Base-by-base conservation (phyloP, 2,113 vertebrate genomes). In the Ancistrus triradiatus region DNA sequence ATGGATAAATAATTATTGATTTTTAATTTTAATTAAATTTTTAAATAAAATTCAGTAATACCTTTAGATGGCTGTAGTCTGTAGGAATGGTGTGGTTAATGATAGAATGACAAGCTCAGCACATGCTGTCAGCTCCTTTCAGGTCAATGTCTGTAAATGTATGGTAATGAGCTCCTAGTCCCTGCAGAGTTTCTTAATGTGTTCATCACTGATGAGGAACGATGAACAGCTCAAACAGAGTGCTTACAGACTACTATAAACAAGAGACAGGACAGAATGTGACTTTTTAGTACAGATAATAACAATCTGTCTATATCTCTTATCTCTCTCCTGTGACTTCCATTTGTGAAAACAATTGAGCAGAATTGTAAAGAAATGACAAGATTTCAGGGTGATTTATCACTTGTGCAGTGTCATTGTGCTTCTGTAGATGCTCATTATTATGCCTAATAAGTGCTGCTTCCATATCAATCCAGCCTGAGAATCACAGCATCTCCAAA, bases 131-230 rank as follows among this genome's bases (percentile, higher is more conserved):
- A 62, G 51, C 33, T 69, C 64, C 43, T 44, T 62, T 66, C 40
- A 62, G 51, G 58, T 69, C 62, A 69, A 9, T 53, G 51, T 66
- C 61, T 53, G 33, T 70, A 73, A 73, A 70, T 55, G 59, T 57
- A 73, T 70, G 70, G 50, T 67, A 70, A 70, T 73, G 25, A 73
- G 55, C 27, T 21, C 18, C 22, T 49, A 49, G 62, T 68, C 38
- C 27, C 27, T 68, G 55, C 49, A 42, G 55, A 60, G 50, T 46
- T 66, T 70, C 37, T 28, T 48, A 66, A 68, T 61, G 63, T 76
- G 60, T 68, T 70, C 48, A 68, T 60, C 44, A 52, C 33, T 53
- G 61, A 69, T 56, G 21, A 33, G 6, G 33, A 71, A 56, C 38
- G 65, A 68, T 75, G 59, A 59, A 66, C 60, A 24, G 40, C 19